Conservation (phyloP, 2,888 invertebrate genomes). For the Pandemis cinnamomeana region DNA sequence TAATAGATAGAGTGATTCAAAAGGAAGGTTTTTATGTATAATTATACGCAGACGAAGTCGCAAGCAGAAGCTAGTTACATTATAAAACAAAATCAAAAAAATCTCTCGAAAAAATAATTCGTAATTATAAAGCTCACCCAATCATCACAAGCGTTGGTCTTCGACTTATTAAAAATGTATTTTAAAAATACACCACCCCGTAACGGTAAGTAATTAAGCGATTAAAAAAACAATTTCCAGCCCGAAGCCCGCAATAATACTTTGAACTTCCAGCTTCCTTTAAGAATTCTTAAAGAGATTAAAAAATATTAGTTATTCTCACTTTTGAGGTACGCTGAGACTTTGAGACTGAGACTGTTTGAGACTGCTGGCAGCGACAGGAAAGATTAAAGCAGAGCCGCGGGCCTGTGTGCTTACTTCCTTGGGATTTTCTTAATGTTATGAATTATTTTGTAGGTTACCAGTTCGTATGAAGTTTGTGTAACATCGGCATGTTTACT, state of each 20-base stretch:
- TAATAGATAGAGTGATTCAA: too few species aligned
- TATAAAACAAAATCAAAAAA: neutral
- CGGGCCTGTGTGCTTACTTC: slow-evolving; percentile 51
- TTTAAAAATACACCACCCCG: slow-evolving; percentile 39
- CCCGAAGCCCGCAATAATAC: slow-evolving; percentile 53
- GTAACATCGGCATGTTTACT: neutral
- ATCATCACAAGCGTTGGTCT: neutral
- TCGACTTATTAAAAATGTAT: slow-evolving; percentile 2
- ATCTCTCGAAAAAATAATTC: too few species aligned
- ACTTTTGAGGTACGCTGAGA: slow-evolving; percentile 54
- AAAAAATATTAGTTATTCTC: slow-evolving; percentile 80
- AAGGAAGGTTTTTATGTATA: too few species aligned
- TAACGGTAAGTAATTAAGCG: slow-evolving; percentile 40
- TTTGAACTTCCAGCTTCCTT: slow-evolving; percentile 68
- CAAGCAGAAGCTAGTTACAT: too few species aligned
- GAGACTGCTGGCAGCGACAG: slow-evolving; percentile 62
- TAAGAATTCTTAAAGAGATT: slow-evolving; percentile 79
- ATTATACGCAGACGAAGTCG: too few species aligned
- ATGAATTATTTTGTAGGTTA: slow-evolving; percentile 27
- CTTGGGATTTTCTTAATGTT: slow-evolving; percentile 46
- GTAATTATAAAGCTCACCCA: too few species aligned
- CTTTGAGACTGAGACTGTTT: slow-evolving; percentile 43
- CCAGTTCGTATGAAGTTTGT: neutral
- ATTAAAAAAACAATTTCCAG: slow-evolving; percentile 43
- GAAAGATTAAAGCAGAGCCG: slow-evolving; percentile 72